Conservation (phyloP, 64 coral and sea anemone species). For the Montipora sp. region DNA sequence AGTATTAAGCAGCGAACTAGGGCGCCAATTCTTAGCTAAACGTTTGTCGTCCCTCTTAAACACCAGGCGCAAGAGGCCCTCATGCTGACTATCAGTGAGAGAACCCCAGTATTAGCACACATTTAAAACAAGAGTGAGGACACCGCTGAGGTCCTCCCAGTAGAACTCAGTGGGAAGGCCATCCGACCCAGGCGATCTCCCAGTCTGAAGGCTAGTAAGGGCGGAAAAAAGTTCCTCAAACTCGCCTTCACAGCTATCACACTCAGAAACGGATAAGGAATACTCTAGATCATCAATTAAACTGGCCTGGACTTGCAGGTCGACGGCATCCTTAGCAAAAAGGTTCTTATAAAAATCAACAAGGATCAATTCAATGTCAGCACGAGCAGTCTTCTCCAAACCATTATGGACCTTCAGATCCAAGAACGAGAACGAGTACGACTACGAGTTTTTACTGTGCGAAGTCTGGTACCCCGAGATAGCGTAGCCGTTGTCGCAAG, state of each 20-base stretch:
- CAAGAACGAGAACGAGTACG: too few relatives aligned
- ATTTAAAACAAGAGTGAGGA: background rate
- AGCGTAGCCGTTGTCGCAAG: too few relatives aligned
- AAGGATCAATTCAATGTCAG: background rate
- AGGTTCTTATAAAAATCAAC: background rate
- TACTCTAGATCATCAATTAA: background rate
- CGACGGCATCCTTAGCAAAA: background rate
- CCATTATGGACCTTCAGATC: too few relatives aligned
- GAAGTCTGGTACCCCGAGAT: too few relatives aligned
- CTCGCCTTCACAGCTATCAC: background rate
- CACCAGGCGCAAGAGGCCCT: background rate
- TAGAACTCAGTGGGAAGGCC: constrained; percentile 43
- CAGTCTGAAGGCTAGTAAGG: background rate
- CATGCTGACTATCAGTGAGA: background rate
- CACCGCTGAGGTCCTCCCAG: background rate
- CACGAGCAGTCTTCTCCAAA: background rate
- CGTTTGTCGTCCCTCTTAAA: background rate
- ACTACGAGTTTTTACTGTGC: too few relatives aligned
- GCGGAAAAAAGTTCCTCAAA: background rate
- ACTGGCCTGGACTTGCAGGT: background rate
- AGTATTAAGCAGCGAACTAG: background rate
- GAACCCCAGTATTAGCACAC: background rate
- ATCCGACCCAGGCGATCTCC: constrained; percentile 17
- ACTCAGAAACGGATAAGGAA: background rate
- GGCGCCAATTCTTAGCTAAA: background rate